Percentiles rank a stretch among this genome's conserved stretches.
These are phyloP conservation scores for Heliangelus exortis DNA, from an alignment of 2,797 vertebrate species.

Conservation along the genomic window DNA sequence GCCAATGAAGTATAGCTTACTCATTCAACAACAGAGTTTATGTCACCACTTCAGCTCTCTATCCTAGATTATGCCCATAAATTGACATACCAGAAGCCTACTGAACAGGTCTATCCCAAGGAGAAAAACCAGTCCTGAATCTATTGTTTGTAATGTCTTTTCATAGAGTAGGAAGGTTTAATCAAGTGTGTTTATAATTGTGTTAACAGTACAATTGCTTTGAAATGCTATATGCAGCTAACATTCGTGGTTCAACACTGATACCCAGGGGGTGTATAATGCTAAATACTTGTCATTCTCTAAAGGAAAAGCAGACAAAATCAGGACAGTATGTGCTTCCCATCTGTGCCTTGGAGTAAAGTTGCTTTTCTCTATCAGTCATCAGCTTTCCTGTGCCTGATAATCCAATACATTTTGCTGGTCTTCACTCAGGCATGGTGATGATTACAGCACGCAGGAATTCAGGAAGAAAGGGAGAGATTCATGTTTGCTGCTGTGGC, in stretches of 20 bases:
- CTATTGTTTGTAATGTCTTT: conserved; percentile 9
- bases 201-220: not conserved
- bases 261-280: not conserved
- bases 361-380: conserved; percentile 19
- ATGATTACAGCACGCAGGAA: conserved; percentile 3
- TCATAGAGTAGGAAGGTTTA: not conserved
- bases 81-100: not conserved
- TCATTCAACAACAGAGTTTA: not conserved
- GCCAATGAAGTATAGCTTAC: not conserved
- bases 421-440: not conserved
- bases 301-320: conserved; percentile 39
- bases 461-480: not conserved
- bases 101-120: not conserved
- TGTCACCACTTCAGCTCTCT: not conserved
- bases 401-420: not conserved
- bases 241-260: not conserved
- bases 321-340: conserved; percentile 39
- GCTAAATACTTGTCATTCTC: conserved; percentile 38
- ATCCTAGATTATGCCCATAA: not conserved
- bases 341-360: conserved; percentile 22
- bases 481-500: not conserved
- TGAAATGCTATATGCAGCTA: conserved; percentile 31
- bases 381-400: not conserved
- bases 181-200: conserved; percentile 22
- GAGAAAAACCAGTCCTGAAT: not conserved